Percentiles rank a stretch among this genome's conserved stretches.
These are phyloP conservation scores for Diplogasteroides magnus DNA, from an alignment of 1,140 invertebrate genomes.

Conservation along the genomic window DNA sequence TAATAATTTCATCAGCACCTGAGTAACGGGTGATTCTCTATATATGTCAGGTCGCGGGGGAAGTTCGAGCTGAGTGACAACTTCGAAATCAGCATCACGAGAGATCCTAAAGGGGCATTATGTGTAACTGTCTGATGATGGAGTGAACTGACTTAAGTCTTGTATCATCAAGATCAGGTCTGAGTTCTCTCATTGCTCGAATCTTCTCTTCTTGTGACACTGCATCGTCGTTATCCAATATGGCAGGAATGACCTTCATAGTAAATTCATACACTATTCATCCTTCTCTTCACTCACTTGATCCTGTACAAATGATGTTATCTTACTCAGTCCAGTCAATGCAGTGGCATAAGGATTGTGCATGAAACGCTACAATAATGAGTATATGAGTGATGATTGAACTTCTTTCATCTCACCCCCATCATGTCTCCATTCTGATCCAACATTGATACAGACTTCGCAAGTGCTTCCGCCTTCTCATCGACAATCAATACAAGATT, in stretches of 20 bases:
- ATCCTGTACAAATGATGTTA: conserved; percentile 36
- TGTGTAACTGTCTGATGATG: too few relatives aligned
- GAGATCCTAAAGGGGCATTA: too few relatives aligned
- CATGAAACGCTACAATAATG: conserved; percentile 30
- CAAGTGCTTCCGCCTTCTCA: conserved; percentile 34
- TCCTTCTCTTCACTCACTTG: conserved; percentile 25
- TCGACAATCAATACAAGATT: conserved; percentile 30
- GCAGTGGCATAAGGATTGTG: conserved; percentile 36
- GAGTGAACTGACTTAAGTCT: not conserved
- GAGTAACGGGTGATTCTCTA: conserved; percentile 27
- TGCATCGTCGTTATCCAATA: conserved; percentile 26
- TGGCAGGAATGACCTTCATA: conserved; percentile 19
- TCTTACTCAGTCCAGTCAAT: conserved; percentile 35
- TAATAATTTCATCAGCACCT: conserved; percentile 1
- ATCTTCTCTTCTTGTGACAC: conserved; percentile 35
- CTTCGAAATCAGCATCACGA: conserved; percentile 33
- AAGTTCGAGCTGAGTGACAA: conserved; percentile 33
- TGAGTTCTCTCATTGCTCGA: conserved; percentile 26
- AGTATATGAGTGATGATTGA: not conserved
- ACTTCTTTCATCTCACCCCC: conserved; percentile 21
- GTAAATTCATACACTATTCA: not conserved
- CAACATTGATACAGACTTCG: conserved; percentile 32
- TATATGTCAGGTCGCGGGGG: conserved; percentile 32
- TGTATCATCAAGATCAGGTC: conserved; percentile 9
- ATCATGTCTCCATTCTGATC: conserved; percentile 36